Conservation (phyloP, 2,888 invertebrate species). For the Cheilosia vulpina region DNA sequence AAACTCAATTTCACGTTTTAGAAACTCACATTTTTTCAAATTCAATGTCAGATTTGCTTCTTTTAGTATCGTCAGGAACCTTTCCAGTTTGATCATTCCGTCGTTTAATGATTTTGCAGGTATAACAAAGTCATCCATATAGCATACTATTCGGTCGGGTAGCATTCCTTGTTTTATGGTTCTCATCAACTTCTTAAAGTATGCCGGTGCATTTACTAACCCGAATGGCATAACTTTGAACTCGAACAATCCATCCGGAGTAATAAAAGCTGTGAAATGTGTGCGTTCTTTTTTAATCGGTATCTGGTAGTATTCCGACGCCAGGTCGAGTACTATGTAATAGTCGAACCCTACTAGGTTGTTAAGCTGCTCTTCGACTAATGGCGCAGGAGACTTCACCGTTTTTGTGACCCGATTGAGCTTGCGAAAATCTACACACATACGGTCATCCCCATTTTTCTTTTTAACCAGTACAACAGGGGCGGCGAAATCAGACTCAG, state of each 20-base stretch:
- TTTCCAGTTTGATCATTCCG: conserved; percentile 38
- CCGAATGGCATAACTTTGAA: conserved; percentile 13
- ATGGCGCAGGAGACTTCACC: conserved; percentile 36
- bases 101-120: conserved; percentile 16
- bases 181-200: conserved; percentile 60
- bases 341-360: conserved; percentile 38
- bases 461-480: conserved; percentile 24
- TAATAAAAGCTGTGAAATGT: conserved; percentile 77
- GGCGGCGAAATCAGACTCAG: conserved; percentile 20
- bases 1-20: conserved; percentile 46
- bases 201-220: conserved; percentile 44
- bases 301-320: conserved; percentile 17
- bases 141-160: conserved; percentile 29
- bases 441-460: conserved; percentile 23
- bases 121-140: conserved; percentile 56
- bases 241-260: conserved; percentile 71
- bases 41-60: conserved; percentile 45
- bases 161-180: conserved; percentile 26
- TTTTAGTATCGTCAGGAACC: conserved; percentile 30
- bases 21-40: conserved; percentile 54
- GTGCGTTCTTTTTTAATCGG: conserved; percentile 55
- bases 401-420: conserved; percentile 34
- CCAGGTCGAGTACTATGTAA: conserved; percentile 42
- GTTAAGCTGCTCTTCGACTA: conserved; percentile 25
- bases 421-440: conserved; percentile 27